Evolutionary conservation across 92 coral and sea anemone species (phyloP), one percentile per base, ranked within the genome.

Genomic region (Isaurus tuberculatus): DNA sequence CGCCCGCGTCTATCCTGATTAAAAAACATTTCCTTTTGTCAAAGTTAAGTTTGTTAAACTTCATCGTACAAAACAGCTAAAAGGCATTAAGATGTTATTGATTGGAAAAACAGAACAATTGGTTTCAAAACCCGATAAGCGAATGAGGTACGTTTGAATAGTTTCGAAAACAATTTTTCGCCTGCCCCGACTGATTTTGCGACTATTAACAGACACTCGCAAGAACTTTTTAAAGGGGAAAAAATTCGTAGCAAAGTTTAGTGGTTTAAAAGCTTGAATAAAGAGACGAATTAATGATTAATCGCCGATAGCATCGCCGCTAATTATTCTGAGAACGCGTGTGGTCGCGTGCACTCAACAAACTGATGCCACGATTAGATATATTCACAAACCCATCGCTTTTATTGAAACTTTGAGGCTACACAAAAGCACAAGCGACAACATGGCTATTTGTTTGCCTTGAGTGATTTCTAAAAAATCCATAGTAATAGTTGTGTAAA

Each of bases 381-480:
- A 40, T 51, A 60, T 60, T 58, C 70, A 77, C 82, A 58, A 57
- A 67, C 22, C 44, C 68, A 30, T 22, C 48, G 27, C 68, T 57
- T 17, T 75, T 28, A 58, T 60, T 77, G 60, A 33, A 36, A 57
- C 5, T 40, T 40, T 36, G 51, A 57, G 34, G 68, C 34, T 17
- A 14, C 2, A 58, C 51, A 60, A 77, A 75, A 22, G 82, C 5
- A 36, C 5, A 36, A 14, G 69, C 70, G 82, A 77, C 42, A 65
- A 77, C 82, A 40, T 40, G 53, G 69, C 55, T 58, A 32, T 77
- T 77, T 77, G 70, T 58, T 77, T 77, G 82, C 69, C 34, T n/a
- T 32, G 70, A 34, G 31, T 58, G 53, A 55, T 77, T 55, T 77
- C 49, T 77, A 34, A 77, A 77, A 20, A 40, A 77, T 36, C 49